Evolutionary conservation across 2,888 invertebrate genomes (phyloP).

Genomic region (Podotricha telesiphe): DNA sequence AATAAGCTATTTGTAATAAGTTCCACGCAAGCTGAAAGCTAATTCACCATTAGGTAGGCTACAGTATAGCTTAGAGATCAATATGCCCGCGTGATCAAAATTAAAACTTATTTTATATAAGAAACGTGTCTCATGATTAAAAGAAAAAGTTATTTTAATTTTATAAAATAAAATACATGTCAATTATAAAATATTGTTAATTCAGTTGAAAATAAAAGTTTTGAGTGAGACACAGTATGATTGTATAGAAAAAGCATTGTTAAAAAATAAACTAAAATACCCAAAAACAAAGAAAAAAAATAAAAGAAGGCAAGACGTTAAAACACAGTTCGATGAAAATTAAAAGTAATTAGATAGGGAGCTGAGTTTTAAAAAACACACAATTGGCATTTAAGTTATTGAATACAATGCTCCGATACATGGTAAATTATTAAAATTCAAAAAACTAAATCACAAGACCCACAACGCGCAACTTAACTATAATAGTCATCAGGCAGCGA

Average conservation of each 20-base stretch:
- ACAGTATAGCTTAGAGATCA: conserved; percentile 29
- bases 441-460: conserved; percentile 52
- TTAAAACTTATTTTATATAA: conserved; percentile 3
- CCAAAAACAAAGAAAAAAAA: conserved; percentile 1
- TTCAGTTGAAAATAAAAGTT: neutral
- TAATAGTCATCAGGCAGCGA: conserved; percentile 74
- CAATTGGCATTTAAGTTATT: conserved; percentile 52
- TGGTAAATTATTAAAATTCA: conserved; percentile 48
- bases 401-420: conserved; percentile 51
- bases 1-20: conserved; percentile 14
- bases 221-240: conserved; percentile 24
- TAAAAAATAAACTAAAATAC: conserved; percentile 38
- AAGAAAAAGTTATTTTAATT: neutral
- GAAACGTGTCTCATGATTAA: conserved; percentile 12
- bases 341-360: neutral
- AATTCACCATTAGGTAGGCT: conserved; percentile 5
- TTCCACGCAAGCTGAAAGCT: neutral
- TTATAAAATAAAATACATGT: conserved; percentile 18
- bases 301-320: neutral
- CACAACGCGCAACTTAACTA: conserved; percentile 59
- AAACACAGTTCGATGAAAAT: neutral
- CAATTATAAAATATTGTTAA: conserved; percentile 1
- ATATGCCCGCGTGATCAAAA: conserved; percentile 10
- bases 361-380: conserved; percentile 32
- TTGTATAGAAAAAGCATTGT: conserved; percentile 41